These are phyloP conservation scores for Nibea albiflora DNA, from an alignment of 2,113 vertebrate genomes.

Conservation along the genomic window DNA sequence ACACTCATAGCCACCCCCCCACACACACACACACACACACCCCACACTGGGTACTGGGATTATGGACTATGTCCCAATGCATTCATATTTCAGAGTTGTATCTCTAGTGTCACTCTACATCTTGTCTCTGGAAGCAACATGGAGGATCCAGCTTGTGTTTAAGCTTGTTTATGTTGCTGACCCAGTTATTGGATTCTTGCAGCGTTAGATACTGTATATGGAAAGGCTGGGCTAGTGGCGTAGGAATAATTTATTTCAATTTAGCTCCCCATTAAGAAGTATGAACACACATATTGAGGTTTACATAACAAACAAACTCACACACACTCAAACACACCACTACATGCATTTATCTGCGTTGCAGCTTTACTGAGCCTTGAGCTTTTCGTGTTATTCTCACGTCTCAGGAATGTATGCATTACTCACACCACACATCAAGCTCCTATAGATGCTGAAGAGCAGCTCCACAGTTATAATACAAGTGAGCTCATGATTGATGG, in stretches of 20 bases:
- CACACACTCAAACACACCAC: not conserved
- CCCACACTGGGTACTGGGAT: conserved; percentile 73
- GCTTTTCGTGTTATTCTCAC: not conserved
- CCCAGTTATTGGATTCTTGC: conserved; percentile 73
- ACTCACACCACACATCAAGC: conserved; percentile 2
- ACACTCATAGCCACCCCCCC: conserved; percentile 25
- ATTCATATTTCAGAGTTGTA: conserved; percentile 83
- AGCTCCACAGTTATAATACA: conserved; percentile 42
- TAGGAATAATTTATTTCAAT: conserved; percentile 60
- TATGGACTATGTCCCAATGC: conserved; percentile 71
- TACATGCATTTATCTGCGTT: not conserved
- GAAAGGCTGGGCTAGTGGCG: conserved; percentile 39
- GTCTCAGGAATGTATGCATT: conserved; percentile 22
- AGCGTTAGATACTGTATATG: conserved; percentile 43
- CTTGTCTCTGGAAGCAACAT: conserved; percentile 74
- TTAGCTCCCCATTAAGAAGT: conserved; percentile 28
- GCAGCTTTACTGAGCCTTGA: conserved; percentile 14
- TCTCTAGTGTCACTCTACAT: conserved; percentile 81
- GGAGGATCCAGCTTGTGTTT: conserved; percentile 63
- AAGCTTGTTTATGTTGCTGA: conserved; percentile 77
- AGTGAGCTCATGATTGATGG: conserved; percentile 63
- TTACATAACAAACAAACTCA: not conserved
- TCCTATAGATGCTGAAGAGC: conserved; percentile 41
- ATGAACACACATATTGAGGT: conserved; percentile 15
- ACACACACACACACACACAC: conserved; percentile 9